These are phyloP conservation scores for Drosophila aldrichi DNA, from an alignment of 2,888 invertebrate species.

Conservation along the genomic window DNA sequence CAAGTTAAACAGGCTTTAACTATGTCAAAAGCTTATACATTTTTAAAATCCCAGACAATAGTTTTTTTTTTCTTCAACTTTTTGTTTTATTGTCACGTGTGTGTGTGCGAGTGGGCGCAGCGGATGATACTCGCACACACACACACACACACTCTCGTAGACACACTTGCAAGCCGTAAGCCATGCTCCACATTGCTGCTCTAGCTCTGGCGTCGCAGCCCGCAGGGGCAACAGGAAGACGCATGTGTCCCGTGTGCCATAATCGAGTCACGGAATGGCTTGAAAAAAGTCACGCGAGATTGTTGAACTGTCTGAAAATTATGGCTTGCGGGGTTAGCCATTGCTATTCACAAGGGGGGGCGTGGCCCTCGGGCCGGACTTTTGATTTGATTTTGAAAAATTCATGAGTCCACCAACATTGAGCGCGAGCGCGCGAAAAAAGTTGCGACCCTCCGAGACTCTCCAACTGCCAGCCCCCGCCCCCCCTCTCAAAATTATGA, in stretches of 20 bases:
- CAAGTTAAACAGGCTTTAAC: constrained; percentile 26
- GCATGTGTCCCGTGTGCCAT: constrained; percentile 53
- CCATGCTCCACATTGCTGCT: constrained; percentile 8
- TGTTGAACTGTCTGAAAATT: constrained; percentile 71
- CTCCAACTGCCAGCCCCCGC: background rate
- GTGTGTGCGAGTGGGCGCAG: background rate
- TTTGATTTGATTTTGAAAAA: constrained; percentile 73
- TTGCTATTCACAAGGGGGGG: constrained; percentile 22
- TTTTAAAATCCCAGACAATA: constrained; percentile 58
- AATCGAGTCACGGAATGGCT: constrained; percentile 69
- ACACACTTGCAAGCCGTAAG: constrained; percentile 1
- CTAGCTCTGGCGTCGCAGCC: constrained; percentile 19
- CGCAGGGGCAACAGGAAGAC: constrained; percentile 30
- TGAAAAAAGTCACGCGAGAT: constrained; percentile 71
- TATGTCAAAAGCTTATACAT: constrained; percentile 41
- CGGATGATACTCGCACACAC: background rate
- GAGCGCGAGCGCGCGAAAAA: constrained; percentile 47
- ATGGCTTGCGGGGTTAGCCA: constrained; percentile 53
- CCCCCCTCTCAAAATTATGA: constrained; percentile 6
- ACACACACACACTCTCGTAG: background rate
- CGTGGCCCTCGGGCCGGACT: constrained; percentile 31
- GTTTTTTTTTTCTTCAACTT: constrained; percentile 14
- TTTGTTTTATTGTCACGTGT: constrained; percentile 43
- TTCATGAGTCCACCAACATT: constrained; percentile 65
- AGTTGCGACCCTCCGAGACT: constrained; percentile 7